Percentiles rank a stretch among this genome's conserved stretches.
Evolutionary conservation across 92 coral and sea anemone genomes (phyloP).

Genomic region (Bergia sp.): DNA sequence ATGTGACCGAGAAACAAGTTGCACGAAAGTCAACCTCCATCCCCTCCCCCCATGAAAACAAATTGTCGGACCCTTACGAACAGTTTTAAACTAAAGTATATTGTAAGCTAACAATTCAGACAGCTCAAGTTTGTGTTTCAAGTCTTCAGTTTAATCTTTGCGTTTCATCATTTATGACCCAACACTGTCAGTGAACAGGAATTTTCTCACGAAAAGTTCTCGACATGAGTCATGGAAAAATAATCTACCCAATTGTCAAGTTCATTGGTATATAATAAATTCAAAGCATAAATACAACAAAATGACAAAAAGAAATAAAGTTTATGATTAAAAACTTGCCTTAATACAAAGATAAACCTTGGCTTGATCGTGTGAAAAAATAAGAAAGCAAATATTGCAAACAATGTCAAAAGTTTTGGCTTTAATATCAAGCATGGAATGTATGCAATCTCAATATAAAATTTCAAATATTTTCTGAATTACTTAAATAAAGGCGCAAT

Average conservation of each 20-base stretch:
- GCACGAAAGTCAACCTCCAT: no score
- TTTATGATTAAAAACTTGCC: not conserved
- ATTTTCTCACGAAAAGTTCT: not conserved
- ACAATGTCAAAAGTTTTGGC: conserved; percentile 7
- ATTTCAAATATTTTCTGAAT: conserved; percentile 30
- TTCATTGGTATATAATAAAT: not conserved
- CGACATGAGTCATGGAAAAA: not conserved
- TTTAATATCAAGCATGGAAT: conserved; percentile 40
- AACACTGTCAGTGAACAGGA: not conserved
- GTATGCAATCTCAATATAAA: conserved; percentile 42
- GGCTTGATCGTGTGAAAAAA: not conserved
- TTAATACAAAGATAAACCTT: conserved; percentile 1
- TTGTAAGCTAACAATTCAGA: not conserved
- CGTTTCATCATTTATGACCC: not conserved
- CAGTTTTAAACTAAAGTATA: no score
- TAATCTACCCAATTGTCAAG: not conserved
- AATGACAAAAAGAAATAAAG: not conserved
- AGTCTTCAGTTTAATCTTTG: conserved; percentile 8
- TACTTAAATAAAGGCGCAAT: conserved; percentile 44
- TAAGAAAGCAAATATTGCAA: conserved; percentile 30
- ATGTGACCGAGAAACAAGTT: no score
- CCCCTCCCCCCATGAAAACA: no score
- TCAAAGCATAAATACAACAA: conserved; percentile 35
- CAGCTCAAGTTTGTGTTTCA: not conserved
- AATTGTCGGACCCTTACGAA: no score